These are phyloP conservation scores for Microtus montanus DNA, from an alignment of 2,113 vertebrate genomes.

Conservation along the genomic window DNA sequence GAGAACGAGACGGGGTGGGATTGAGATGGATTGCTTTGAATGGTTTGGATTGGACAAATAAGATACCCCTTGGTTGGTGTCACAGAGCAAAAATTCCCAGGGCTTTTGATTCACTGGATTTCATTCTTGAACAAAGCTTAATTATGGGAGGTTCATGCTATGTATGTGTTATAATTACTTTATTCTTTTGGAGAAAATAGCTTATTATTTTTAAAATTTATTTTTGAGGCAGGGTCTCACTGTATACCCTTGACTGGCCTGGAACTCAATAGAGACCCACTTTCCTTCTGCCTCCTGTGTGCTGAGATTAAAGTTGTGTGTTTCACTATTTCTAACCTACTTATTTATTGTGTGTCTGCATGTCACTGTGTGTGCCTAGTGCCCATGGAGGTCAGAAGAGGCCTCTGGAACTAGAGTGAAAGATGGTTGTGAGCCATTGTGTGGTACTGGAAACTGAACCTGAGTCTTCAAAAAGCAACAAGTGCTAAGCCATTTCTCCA, in stretches of 20 bases:
- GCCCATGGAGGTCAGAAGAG: neutral
- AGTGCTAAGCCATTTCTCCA: neutral
- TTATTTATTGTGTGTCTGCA: neutral
- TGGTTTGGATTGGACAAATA: slow-evolving; percentile 30
- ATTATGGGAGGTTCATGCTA: neutral
- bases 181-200: slow-evolving; percentile 33
- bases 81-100: neutral
- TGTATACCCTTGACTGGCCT: neutral
- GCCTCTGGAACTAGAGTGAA: neutral
- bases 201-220: neutral
- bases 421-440: neutral
- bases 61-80: neutral
- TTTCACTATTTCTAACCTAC: neutral
- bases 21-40: neutral
- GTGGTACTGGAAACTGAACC: neutral
- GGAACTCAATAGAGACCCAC: neutral
- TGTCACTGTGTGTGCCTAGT: neutral
- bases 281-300: neutral
- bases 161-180: neutral
- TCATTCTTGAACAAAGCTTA: slow-evolving; percentile 39
- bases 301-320: neutral
- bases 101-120: slow-evolving; percentile 1
- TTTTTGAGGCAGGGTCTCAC: neutral
- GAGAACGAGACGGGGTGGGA: neutral
- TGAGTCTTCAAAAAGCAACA: neutral